Evolutionary conservation across 2,797 vertebrate species (phyloP).

Genomic region (Varecia variegata): DNA sequence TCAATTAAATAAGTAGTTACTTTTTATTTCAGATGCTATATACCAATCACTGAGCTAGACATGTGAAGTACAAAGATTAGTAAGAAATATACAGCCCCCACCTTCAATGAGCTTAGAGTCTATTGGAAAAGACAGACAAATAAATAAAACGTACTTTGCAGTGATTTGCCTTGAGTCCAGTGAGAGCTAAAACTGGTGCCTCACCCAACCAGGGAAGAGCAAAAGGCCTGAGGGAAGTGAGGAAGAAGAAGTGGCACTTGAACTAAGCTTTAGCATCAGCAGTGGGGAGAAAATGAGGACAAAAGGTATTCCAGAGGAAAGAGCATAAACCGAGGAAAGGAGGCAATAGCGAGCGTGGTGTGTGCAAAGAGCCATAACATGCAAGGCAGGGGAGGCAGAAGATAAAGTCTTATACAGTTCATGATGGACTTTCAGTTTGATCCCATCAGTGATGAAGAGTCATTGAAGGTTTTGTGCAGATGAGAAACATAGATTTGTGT

Average conservation of each 20-base stretch:
- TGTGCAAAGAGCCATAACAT: neutral
- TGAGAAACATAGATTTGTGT: neutral
- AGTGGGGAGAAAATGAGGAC: neutral
- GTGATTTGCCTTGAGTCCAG: neutral
- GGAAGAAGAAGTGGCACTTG: neutral
- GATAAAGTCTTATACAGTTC: neutral
- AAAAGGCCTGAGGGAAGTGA: neutral
- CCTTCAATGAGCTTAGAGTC: neutral
- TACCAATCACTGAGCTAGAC: neutral
- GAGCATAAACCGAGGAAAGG: neutral
- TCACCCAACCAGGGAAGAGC: neutral
- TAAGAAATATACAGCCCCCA: neutral
- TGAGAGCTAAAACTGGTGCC: neutral
- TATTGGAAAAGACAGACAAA: neutral
- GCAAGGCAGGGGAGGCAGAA: neutral
- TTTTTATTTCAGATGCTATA: neutral
- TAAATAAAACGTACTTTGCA: neutral
- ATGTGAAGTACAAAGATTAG: neutral
- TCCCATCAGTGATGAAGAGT: neutral
- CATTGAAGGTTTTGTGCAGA: neutral
- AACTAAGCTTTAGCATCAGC: neutral
- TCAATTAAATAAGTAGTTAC: slow-evolving; percentile 12
- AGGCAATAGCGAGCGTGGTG: neutral
- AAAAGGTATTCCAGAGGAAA: neutral
- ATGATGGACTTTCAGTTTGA: neutral